These are phyloP conservation scores for Apogon hyalosoma DNA, from an alignment of 2,797 vertebrate species.

Conservation along the genomic window DNA sequence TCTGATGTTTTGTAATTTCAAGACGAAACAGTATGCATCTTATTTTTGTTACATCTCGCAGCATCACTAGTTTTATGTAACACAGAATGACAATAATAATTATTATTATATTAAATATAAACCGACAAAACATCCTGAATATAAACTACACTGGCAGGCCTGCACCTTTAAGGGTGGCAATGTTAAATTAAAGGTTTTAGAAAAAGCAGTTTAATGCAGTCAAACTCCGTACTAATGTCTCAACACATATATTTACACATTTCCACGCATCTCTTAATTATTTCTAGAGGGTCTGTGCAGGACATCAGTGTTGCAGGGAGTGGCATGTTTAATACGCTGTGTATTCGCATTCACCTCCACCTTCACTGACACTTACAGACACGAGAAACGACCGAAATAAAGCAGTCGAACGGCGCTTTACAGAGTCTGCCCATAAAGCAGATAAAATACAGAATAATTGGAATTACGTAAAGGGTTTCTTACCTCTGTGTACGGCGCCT, in stretches of 20 bases:
- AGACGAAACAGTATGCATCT: background rate
- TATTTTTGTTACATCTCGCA: background rate
- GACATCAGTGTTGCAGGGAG: conserved; percentile 85
- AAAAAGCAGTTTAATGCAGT: background rate
- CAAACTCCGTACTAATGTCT: background rate
- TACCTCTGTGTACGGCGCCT: conserved; percentile 77
- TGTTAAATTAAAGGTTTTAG: conserved; percentile 2
- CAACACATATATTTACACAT: background rate
- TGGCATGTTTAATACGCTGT: conserved; percentile 80
- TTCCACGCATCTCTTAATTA: conserved; percentile 40
- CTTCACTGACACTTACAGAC: conserved; percentile 12
- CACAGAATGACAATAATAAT: no score
- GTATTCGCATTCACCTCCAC: conserved; percentile 62
- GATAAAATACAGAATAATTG: conserved; percentile 52
- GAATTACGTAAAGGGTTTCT: conserved; percentile 73
- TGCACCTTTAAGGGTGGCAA: background rate
- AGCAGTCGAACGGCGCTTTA: conserved; percentile 12
- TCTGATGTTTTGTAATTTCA: background rate
- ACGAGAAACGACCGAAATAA: background rate
- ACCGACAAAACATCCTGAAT: background rate
- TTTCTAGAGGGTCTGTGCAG: conserved; percentile 63
- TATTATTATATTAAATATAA: no score
- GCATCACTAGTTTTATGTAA: conserved; percentile 3
- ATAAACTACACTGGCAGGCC: conserved; percentile 9
- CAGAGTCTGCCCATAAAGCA: conserved; percentile 17